Evolutionary conservation across 2,797 vertebrate genomes (phyloP).

Genomic region (Tauraco hartlaubi): DNA sequence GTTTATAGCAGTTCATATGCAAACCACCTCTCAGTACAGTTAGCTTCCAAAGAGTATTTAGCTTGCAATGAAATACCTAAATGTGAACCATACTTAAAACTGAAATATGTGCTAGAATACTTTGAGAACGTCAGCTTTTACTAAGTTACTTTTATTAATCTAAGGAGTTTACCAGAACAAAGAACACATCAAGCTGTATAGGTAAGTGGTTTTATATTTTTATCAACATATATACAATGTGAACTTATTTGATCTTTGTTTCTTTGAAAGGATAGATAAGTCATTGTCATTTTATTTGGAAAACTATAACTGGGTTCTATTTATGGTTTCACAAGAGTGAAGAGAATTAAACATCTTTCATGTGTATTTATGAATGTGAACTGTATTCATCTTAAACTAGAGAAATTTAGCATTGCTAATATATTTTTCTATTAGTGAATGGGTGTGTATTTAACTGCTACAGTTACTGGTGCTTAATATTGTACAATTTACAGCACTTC

Average conservation of each 20-base stretch:
- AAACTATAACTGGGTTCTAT: background rate
- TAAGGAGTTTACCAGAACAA: slow-evolving; percentile 60
- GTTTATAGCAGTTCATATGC: slow-evolving; percentile 32
- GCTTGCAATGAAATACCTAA: slow-evolving; percentile 51
- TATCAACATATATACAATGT: background rate
- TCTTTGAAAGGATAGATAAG: background rate
- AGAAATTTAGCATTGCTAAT: background rate
- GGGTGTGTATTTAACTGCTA: background rate
- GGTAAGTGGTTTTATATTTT: slow-evolving; percentile 72
- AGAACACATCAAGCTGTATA: slow-evolving; percentile 57
- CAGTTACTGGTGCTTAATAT: background rate
- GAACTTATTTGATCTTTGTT: background rate
- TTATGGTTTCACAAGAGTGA: background rate
- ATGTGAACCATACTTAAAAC: slow-evolving; percentile 47
- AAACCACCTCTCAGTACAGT: slow-evolving; percentile 23
- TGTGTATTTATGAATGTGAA: background rate
- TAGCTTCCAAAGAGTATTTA: slow-evolving; percentile 42
- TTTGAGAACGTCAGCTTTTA: slow-evolving; percentile 50
- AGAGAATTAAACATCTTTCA: background rate
- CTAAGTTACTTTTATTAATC: slow-evolving; percentile 63
- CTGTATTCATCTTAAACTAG: background rate
- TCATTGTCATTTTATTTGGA: background rate
- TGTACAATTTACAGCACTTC: background rate
- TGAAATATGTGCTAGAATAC: slow-evolving; percentile 47
- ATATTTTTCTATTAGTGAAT: slow-evolving; percentile 24